phyloP scores from a whole-genome alignment of 2,113 vertebrate species.

The Mandrillus leucophaeus region DNA sequence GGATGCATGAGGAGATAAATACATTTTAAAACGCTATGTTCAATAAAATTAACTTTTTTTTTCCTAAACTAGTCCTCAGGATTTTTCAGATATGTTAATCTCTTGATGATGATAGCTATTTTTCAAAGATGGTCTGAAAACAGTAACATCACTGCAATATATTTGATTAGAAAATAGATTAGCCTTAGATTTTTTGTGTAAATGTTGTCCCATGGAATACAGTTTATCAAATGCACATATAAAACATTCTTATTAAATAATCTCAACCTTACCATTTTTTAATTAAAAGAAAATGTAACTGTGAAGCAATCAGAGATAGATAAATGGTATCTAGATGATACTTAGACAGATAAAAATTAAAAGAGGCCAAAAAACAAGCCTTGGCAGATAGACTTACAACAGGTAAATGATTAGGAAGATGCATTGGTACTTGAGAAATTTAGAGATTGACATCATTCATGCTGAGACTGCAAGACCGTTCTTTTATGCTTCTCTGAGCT shows the following conservation, averaged over 20 bases:
- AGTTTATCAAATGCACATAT: neutral
- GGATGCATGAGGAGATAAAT: neutral
- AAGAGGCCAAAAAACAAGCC: neutral
- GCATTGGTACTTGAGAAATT: neutral
- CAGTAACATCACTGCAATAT: neutral
- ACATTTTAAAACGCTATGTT: neutral
- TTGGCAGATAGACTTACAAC: neutral
- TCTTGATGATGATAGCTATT: neutral
- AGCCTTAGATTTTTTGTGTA: neutral
- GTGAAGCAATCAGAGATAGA: neutral
- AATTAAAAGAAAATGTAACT: neutral
- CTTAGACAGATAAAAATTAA: neutral
- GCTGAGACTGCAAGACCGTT: neutral
- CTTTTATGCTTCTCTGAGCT: neutral
- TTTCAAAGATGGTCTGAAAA: neutral
- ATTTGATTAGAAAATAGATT: neutral
- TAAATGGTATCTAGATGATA: neutral
- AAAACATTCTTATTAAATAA: neutral
- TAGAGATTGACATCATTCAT: neutral
- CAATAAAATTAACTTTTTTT: neutral
- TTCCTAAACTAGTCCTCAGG: neutral
- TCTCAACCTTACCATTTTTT: neutral
- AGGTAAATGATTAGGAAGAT: neutral
- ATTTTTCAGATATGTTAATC: neutral
- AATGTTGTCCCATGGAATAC: neutral